These are phyloP conservation scores for Lasioglossum oenotherae DNA, from an alignment of 2,888 invertebrate species.

Conservation along the genomic window DNA sequence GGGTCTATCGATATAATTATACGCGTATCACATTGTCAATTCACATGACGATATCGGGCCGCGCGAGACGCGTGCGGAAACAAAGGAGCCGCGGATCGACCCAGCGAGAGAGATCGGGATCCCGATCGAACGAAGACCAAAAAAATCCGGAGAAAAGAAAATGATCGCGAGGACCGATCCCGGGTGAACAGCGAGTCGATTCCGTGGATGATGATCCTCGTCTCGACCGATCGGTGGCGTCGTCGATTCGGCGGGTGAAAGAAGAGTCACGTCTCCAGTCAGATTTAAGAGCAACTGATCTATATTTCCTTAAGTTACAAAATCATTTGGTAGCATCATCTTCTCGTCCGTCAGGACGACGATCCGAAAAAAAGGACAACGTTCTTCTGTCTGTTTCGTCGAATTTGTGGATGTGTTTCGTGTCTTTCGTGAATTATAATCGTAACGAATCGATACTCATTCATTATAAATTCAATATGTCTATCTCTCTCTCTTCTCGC, in stretches of 20 bases:
- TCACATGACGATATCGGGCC: conserved; percentile 20
- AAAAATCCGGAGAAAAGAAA: background rate
- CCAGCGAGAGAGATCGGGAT: background rate
- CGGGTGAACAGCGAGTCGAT: background rate
- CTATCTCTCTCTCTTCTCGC: background rate
- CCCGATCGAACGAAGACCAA: background rate
- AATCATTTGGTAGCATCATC: conserved; percentile 41
- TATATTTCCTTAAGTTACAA: conserved; percentile 64
- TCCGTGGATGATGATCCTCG: background rate
- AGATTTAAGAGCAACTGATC: conserved; percentile 60
- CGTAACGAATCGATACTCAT: background rate
- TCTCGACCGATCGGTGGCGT: background rate
- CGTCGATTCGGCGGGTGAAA: conserved; percentile 45
- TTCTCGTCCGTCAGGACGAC: conserved; percentile 41
- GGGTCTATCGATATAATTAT: conserved; percentile 31
- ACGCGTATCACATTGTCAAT: conserved; percentile 49
- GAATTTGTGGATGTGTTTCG: conserved; percentile 7
- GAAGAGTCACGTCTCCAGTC: conserved; percentile 38
- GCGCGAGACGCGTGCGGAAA: background rate
- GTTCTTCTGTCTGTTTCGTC: background rate
- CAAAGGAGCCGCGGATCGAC: background rate
- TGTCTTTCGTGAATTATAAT: conserved; percentile 13
- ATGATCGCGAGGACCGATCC: background rate
- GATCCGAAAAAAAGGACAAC: conserved; percentile 40
- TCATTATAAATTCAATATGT: background rate